Evolutionary conservation across 2,888 invertebrate species (phyloP).

Genomic region (Campoletis raptor): DNA sequence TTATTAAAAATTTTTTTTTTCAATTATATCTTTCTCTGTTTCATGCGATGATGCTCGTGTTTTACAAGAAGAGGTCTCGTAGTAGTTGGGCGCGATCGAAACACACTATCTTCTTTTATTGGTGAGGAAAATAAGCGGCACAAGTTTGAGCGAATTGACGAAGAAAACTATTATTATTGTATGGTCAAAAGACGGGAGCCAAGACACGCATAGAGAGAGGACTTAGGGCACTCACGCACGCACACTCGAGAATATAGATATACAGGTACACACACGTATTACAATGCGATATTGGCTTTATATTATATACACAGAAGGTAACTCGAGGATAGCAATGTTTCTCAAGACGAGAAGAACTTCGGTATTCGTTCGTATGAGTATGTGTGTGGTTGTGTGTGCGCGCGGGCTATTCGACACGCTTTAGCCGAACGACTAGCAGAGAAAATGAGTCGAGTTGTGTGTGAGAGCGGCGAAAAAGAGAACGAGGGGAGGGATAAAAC

Average conservation of each 20-base stretch:
- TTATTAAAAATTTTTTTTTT: constrained; percentile 1
- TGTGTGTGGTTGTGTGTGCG: constrained; percentile 7
- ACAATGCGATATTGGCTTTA: constrained; percentile 16
- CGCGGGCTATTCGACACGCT: constrained; percentile 60
- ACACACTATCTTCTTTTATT: constrained; percentile 35
- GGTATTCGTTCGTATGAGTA: no score
- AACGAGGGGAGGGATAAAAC: constrained; percentile 21
- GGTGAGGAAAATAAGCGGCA: constrained; percentile 15
- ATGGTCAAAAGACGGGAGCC: constrained; percentile 3
- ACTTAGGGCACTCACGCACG: constrained; percentile 9
- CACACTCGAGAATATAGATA: background rate
- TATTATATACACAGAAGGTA: background rate
- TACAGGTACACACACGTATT: background rate
- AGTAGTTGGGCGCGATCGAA: constrained; percentile 57
- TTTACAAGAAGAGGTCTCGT: constrained; percentile 19
- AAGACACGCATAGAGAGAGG: background rate
- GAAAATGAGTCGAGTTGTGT: constrained; percentile 49
- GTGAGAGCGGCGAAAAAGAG: constrained; percentile 33
- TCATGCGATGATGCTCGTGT: background rate
- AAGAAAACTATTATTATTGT: constrained; percentile 38
- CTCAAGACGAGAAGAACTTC: background rate
- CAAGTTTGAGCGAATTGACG: constrained; percentile 10
- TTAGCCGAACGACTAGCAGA: constrained; percentile 53
- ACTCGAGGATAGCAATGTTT: constrained; percentile 18
- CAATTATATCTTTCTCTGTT: background rate